Conservation (phyloP, 2,888 invertebrate species). For the Dasypolia templi region DNA sequence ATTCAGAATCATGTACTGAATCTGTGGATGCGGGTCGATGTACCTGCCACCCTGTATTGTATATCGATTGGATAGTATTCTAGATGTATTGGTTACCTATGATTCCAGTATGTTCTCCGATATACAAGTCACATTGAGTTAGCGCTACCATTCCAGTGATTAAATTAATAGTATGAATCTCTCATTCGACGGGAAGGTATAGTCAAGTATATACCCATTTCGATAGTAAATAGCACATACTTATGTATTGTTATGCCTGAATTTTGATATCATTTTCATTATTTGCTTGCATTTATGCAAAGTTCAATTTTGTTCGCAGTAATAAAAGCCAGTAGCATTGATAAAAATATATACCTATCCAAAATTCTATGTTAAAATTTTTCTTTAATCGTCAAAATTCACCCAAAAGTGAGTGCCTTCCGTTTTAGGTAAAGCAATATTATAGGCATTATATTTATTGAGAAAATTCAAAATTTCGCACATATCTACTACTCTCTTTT, state of each 20-base stretch:
- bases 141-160: conserved; percentile 55
- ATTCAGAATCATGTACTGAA: background rate
- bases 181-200: conserved; percentile 45
- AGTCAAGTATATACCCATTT: conserved; percentile 17
- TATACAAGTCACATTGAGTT: conserved; percentile 22
- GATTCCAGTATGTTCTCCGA: conserved; percentile 40
- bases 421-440: conserved; percentile 55
- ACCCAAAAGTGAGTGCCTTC: conserved; percentile 56
- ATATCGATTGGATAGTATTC: conserved; percentile 53
- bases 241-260: conserved; percentile 1
- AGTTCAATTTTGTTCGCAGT: background rate
- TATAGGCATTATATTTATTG: conserved; percentile 51
- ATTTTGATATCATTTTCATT: conserved; percentile 11
- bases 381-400: conserved; percentile 22
- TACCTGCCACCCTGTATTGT: conserved; percentile 20
- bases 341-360: background rate
- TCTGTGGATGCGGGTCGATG: background rate
- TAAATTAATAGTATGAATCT: conserved; percentile 58
- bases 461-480: conserved; percentile 54
- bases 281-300: background rate
- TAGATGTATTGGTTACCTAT: conserved; percentile 52
- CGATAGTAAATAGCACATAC: conserved; percentile 15
- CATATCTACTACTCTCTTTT: conserved; percentile 9
- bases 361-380: background rate
- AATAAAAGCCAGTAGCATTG: background rate